Conservation (phyloP, 2,888 invertebrate species). For the Drosophila birchii region DNA sequence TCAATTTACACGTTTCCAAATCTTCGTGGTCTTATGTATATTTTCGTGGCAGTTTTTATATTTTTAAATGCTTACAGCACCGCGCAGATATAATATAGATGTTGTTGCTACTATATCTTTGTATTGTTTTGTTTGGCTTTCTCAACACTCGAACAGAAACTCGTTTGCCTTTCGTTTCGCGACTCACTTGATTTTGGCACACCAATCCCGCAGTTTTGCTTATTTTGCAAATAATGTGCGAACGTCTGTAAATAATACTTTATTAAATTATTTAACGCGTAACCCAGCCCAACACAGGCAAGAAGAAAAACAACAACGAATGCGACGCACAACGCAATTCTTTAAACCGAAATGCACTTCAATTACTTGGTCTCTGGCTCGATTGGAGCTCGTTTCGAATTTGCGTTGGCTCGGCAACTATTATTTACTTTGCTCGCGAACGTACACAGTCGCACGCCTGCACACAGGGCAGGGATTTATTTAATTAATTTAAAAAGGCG, state of each 20-base stretch:
- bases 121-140: constrained; percentile 25
- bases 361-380: constrained; percentile 11
- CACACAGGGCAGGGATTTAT: constrained; percentile 4
- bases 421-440: constrained; percentile 24
- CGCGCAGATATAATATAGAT: not conserved
- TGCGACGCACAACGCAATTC: constrained; percentile 33
- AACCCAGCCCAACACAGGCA: constrained; percentile 16
- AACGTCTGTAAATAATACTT: constrained; percentile 1
- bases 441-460: constrained; percentile 22
- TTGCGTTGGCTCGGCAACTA: constrained; percentile 3
- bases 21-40: not conserved
- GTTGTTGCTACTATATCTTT: not conserved
- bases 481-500: constrained; percentile 15
- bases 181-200: constrained; percentile 26
- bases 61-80: constrained; percentile 42
- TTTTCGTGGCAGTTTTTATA: constrained; percentile 20
- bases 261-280: constrained; percentile 20
- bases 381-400: constrained; percentile 19
- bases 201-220: not conserved
- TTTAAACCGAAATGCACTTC: constrained; percentile 30
- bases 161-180: constrained; percentile 22
- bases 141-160: constrained; percentile 15
- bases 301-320: constrained; percentile 8
- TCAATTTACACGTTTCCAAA: constrained; percentile 25
- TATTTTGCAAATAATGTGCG: constrained; percentile 4